phyloP scores from a whole-genome alignment of 2,888 invertebrate genomes.

The Caenorhabditis angaria region DNA sequence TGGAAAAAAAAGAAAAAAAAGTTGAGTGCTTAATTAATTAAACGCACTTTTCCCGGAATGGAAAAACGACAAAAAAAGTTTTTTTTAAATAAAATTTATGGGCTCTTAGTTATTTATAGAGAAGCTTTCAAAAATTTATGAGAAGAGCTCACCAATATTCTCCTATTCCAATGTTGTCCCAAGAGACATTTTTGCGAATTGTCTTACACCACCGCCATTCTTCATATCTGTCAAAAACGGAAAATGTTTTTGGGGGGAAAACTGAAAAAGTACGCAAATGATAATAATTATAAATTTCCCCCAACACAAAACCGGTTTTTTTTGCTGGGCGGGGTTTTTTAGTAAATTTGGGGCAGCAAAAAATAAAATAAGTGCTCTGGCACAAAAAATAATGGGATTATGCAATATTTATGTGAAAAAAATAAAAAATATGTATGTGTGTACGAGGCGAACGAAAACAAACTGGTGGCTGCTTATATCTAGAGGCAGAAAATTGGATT shows the following conservation, averaged over 20 bases:
- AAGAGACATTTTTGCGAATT: neutral
- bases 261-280: neutral
- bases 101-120: neutral
- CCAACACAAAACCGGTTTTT: too few species aligned
- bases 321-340: too few species aligned
- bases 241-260: neutral
- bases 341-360: neutral
- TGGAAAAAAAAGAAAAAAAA: too few species aligned
- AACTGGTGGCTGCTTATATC: too few species aligned
- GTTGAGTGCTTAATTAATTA: too few species aligned
- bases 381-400: neutral
- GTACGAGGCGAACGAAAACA: too few species aligned
- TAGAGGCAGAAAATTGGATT: neutral
- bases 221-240: neutral
- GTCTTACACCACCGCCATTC: neutral
- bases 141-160: neutral
- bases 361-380: neutral
- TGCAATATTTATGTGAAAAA: neutral
- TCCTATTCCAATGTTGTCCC: neutral
- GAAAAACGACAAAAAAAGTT: too few species aligned
- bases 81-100: too few species aligned
- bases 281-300: too few species aligned
- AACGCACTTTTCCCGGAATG: too few species aligned
- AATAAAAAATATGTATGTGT: too few species aligned
- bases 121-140: too few species aligned